A percentile compares a stretch with the other conserved stretches of the same genome.
Evolutionary conservation across 1,140 invertebrate species (phyloP).

Genomic region (Drosophila asahinai): DNA sequence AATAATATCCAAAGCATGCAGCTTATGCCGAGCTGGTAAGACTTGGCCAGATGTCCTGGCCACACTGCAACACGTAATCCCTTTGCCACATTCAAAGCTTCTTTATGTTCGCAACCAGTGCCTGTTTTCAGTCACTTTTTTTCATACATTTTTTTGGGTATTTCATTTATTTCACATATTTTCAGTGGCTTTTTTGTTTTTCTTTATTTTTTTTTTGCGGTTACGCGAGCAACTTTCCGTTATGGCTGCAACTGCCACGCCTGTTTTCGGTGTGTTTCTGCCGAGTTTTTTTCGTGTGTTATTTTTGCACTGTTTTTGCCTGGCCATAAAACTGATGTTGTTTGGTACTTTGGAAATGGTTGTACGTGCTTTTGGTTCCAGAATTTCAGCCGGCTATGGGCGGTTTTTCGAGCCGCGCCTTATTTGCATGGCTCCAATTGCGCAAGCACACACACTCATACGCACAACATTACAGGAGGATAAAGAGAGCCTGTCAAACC

Average conservation of each 20-base stretch:
- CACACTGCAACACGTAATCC: neutral
- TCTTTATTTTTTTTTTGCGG: slow-evolving; percentile 16
- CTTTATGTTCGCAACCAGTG: slow-evolving; percentile 18
- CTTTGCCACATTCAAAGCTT: slow-evolving; percentile 5
- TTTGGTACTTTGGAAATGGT: slow-evolving; percentile 34
- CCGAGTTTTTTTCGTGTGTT: slow-evolving; percentile 22
- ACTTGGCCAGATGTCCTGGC: neutral
- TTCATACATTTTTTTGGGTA: slow-evolving; percentile 6
- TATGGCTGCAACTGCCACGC: slow-evolving; percentile 52
- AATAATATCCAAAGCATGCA: neutral
- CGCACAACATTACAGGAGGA: slow-evolving; percentile 8
- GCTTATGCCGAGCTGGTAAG: neutral
- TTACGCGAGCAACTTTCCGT: slow-evolving; percentile 51
- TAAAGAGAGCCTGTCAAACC: slow-evolving; percentile 19
- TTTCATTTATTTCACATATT: slow-evolving; percentile 52
- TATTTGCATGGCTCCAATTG: slow-evolving; percentile 35
- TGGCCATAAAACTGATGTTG: slow-evolving; percentile 44
- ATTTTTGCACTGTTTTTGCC: slow-evolving; percentile 11
- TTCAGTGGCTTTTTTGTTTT: slow-evolving; percentile 7
- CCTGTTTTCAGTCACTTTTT: slow-evolving; percentile 14
- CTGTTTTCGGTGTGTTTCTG: slow-evolving; percentile 22
- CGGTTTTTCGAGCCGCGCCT: slow-evolving; percentile 34
- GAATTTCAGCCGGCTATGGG: slow-evolving; percentile 38
- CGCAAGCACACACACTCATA: slow-evolving; percentile 18
- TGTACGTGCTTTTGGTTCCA: slow-evolving; percentile 45